These are phyloP conservation scores for Meiosimyza platycephala DNA, from an alignment of 2,888 invertebrate genomes.

Conservation along the genomic window DNA sequence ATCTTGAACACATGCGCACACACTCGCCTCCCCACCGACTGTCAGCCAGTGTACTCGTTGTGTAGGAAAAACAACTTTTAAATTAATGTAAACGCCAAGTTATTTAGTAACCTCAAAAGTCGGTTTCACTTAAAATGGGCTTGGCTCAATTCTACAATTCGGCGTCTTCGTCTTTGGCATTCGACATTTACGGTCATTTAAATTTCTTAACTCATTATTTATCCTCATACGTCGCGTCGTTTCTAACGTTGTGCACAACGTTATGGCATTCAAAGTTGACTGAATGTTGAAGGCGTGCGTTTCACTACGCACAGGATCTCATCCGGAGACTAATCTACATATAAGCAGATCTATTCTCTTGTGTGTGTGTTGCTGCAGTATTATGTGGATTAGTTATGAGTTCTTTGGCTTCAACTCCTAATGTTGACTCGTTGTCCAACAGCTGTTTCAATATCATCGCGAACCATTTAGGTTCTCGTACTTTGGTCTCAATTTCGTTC, in stretches of 20 bases:
- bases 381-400: constrained; percentile 8
- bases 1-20: constrained; percentile 33
- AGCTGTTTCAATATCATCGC: constrained; percentile 15
- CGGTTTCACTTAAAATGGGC: too few species aligned
- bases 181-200: constrained; percentile 35
- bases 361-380: constrained; percentile 1
- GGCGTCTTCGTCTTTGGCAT: constrained; percentile 18
- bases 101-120: background rate
- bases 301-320: constrained; percentile 10
- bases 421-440: constrained; percentile 20
- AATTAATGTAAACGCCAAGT: constrained; percentile 36
- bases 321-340: background rate
- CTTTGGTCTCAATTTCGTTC: background rate
- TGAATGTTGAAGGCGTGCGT: constrained; percentile 23
- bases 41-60: constrained; percentile 1
- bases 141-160: background rate
- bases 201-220: constrained; percentile 36
- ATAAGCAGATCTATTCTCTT: constrained; percentile 16
- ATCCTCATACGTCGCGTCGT: constrained; percentile 7
- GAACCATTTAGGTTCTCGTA: background rate
- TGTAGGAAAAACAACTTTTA: constrained; percentile 29
- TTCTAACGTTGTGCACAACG: background rate
- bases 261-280: constrained; percentile 8
- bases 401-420: background rate
- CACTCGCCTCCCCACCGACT: background rate